Percentiles rank a stretch among this genome's conserved stretches.
Evolutionary conservation across 92 coral and sea anemone species (phyloP).

Genomic region (Heliopora coerulea): DNA sequence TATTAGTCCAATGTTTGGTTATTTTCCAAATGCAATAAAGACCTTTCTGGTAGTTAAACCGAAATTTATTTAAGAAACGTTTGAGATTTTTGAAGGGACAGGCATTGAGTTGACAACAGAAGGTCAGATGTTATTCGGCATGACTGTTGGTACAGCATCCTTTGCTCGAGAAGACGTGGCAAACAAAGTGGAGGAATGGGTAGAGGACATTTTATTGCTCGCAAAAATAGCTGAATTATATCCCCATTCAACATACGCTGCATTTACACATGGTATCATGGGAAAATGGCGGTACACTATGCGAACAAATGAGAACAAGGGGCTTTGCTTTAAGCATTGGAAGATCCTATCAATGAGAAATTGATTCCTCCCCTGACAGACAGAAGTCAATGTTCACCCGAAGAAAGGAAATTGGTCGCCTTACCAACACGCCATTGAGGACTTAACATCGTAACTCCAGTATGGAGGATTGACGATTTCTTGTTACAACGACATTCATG

Average conservation of each 20-base stretch:
- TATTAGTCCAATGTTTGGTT: slow-evolving; percentile 8
- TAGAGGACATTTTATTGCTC: background rate
- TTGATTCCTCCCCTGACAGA: background rate
- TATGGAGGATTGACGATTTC: background rate
- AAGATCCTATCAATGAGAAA: background rate
- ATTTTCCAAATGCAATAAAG: slow-evolving; percentile 16
- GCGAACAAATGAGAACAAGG: background rate
- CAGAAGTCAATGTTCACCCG: slow-evolving; percentile 7
- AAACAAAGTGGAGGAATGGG: slow-evolving; percentile 17
- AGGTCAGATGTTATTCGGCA: background rate
- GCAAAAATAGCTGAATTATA: slow-evolving; percentile 12
- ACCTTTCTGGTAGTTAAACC: slow-evolving; percentile 10
- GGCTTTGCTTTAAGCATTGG: background rate
- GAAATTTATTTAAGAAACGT: no score
- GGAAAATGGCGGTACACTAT: slow-evolving; percentile 3
- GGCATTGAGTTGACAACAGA: background rate
- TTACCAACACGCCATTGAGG: slow-evolving; percentile 17
- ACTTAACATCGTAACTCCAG: slow-evolving; percentile 7
- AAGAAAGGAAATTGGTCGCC: slow-evolving; percentile 12
- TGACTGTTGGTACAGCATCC: slow-evolving; percentile 6
- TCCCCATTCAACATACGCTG: slow-evolving; percentile 12
- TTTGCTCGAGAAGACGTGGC: slow-evolving; percentile 3
- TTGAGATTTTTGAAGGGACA: slow-evolving; percentile 32
- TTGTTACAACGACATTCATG: no score
- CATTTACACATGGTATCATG: background rate